Evolutionary conservation across 35 echinoderm and acorn worm species (phyloP), one percentile per base, ranked within the genome.

Genomic region (Holothuria glaberrima): DNA sequence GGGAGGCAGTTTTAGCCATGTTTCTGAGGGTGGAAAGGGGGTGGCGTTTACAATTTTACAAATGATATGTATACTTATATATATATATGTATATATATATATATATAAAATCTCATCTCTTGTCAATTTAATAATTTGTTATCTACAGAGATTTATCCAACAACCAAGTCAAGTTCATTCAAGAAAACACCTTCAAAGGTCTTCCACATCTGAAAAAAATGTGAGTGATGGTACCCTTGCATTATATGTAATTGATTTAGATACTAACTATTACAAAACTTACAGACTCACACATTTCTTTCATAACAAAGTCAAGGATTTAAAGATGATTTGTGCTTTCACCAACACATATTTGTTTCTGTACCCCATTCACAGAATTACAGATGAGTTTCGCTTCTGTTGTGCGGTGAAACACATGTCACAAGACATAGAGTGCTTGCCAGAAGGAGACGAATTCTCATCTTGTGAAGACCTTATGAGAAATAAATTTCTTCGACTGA

Each of bases 381-480:
- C 97, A 38, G 93, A 95, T 80, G 93, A 95, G 41, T 94, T 86
- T 75, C 93, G 93, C 5, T 99, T 95, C 66, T 99, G 97, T 69
- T 99, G 97, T 41, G 88, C 93, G 54, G 93, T 91, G 20, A 87
- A 88, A 25, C 69, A 71, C 36, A 41, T 41, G 36, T 5, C 50
- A 14, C 10, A 54, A 25, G 78, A 93, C 12, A 44, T 45, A 48
- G 63, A 70, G 19, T 99, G 97, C 75, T 45, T 45, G 30, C 97
- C 97, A 9, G 58, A 81, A 41, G 91, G 93, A 5, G 89, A 95
- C 59, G 88, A 90, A 27, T 99, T 99, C 34, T 99, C 97, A 9
- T 99, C 97, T 22, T 99, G 97, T 77, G 93, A 99, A 48, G 93
- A 99, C 70, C 91, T 99, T 29, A 99, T 99, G 97, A 83, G 91